Evolutionary conservation across 1,140 invertebrate species (phyloP).

Genomic region (Lepidurus arcticus): DNA sequence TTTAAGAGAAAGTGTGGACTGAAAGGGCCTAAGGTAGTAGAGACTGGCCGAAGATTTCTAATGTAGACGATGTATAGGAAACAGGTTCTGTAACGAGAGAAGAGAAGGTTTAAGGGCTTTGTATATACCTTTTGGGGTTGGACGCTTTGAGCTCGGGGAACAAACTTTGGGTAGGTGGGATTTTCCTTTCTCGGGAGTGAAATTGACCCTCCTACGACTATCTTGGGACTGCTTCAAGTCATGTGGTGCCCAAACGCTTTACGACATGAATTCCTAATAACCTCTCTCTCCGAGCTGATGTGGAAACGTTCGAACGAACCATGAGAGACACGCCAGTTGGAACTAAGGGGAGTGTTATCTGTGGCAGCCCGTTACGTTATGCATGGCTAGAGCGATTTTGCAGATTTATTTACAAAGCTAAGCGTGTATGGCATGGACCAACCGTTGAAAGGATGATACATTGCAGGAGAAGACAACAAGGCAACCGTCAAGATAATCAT

Average conservation of each 20-base stretch:
- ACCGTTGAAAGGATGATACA: not conserved
- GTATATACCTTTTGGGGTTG: not conserved
- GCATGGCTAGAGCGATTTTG: not conserved
- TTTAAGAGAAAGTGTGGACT: slow-evolving; percentile 6
- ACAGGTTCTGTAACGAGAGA: not conserved
- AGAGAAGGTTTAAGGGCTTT: not conserved
- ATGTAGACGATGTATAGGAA: not conserved
- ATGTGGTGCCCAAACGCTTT: not conserved
- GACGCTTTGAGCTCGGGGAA: not conserved
- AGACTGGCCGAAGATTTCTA: not conserved
- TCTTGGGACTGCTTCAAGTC: not conserved
- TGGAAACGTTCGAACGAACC: not conserved
- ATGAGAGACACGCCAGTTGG: too few species aligned
- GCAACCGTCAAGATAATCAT: not conserved
- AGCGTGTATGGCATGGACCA: not conserved
- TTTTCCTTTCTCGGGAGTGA: not conserved
- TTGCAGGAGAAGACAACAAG: not conserved
- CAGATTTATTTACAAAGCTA: not conserved
- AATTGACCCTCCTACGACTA: not conserved
- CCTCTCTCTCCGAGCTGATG: not conserved
- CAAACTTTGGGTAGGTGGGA: not conserved
- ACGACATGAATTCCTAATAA: not conserved
- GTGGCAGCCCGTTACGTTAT: not conserved
- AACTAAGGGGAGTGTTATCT: not conserved
- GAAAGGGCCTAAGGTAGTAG: not conserved